phyloP scores from a whole-genome alignment of 2,113 vertebrate species.

The Sula dactylatra region DNA sequence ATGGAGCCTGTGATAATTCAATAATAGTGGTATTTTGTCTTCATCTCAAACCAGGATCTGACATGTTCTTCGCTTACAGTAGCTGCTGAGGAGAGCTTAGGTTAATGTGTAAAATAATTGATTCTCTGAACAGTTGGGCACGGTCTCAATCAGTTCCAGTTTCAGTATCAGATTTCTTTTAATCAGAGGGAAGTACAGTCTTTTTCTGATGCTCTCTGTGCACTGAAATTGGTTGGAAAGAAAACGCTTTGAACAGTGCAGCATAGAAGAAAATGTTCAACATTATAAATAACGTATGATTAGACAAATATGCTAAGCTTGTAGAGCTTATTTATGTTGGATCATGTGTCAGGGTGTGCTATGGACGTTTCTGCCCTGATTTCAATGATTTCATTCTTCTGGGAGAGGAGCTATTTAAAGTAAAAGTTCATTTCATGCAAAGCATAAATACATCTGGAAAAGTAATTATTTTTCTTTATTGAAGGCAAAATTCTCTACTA shows the following conservation, averaged over 20 bases:
- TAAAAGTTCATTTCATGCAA: neutral
- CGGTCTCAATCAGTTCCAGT: conserved; percentile 13
- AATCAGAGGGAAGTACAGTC: conserved; percentile 2
- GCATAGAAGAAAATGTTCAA: neutral
- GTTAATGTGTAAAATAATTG: conserved; percentile 46
- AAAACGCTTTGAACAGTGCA: neutral
- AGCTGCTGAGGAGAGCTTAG: conserved; percentile 32
- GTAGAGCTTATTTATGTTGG: conserved; percentile 19
- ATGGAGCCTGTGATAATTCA: conserved; percentile 32
- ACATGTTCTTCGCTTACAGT: neutral
- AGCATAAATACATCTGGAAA: neutral
- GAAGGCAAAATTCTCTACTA: neutral
- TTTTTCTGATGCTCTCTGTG: conserved; percentile 7
- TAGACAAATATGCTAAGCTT: neutral
- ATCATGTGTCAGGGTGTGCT: neutral
- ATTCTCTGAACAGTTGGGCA: conserved; percentile 26
- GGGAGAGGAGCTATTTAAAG: neutral
- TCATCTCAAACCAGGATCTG: neutral
- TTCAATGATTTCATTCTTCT: neutral
- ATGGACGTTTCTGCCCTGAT: neutral
- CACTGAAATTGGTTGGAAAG: neutral
- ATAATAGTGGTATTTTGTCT: conserved; percentile 3
- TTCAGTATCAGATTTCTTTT: conserved; percentile 36
- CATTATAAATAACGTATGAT: conserved; percentile 23
- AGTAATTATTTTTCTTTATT: neutral